Conservation (phyloP, 1,140 invertebrate species). For the Harlomillsia oculata region DNA sequence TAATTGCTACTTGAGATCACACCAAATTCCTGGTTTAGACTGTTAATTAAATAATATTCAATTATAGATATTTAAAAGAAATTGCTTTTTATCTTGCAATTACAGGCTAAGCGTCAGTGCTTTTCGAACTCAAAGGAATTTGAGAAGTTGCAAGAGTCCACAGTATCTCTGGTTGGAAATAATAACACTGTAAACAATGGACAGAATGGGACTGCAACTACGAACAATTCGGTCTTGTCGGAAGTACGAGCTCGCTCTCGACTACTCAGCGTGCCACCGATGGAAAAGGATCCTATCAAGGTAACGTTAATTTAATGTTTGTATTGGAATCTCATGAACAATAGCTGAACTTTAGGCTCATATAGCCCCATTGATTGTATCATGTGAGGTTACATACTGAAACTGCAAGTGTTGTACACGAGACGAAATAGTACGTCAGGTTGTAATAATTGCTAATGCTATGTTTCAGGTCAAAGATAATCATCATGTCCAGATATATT, state of each 20-base stretch:
- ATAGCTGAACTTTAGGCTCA: background rate
- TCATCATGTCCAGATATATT: too few relatives aligned
- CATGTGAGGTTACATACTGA: too few relatives aligned
- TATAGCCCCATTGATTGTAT: too few relatives aligned
- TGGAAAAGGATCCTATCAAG: constrained; percentile 59
- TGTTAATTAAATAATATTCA: too few relatives aligned
- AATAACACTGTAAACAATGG: constrained; percentile 12
- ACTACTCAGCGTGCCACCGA: constrained; percentile 38
- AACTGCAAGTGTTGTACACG: too few relatives aligned
- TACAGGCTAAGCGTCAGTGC: constrained; percentile 64
- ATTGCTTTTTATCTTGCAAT: too few relatives aligned
- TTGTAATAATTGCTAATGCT: too few relatives aligned
- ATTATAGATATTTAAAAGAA: too few relatives aligned
- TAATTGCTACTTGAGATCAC: too few relatives aligned
- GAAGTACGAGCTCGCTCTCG: constrained; percentile 32
- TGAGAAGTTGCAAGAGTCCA: constrained; percentile 72
- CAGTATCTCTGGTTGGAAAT: constrained; percentile 38
- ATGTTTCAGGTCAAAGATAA: too few relatives aligned
- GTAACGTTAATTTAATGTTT: constrained; percentile 38
- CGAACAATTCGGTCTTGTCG: constrained; percentile 21
- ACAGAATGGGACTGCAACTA: constrained; percentile 1
- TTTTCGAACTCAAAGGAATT: constrained; percentile 73
- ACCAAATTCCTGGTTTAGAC: too few relatives aligned
- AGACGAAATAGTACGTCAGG: too few relatives aligned
- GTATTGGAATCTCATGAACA: background rate